phyloP scores from a whole-genome alignment of 1,140 invertebrate species.

The Thalassaphorura encarpata region DNA sequence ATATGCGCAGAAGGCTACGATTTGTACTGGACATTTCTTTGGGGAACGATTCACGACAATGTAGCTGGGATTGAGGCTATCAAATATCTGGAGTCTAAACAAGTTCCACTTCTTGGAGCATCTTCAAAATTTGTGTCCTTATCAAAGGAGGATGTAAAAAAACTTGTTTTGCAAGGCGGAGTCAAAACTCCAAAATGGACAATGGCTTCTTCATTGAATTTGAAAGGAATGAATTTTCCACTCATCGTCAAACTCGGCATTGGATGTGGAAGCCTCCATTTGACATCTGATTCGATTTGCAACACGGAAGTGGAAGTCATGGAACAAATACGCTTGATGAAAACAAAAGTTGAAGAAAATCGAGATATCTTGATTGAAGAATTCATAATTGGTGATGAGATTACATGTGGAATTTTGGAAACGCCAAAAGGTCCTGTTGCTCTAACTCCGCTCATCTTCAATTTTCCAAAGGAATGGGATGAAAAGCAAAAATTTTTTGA shows the following conservation, averaged over 20 bases:
- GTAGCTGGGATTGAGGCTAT: constrained; percentile 4
- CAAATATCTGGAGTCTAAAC: background rate
- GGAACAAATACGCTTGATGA: background rate
- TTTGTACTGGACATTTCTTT: background rate
- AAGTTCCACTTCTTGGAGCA: background rate
- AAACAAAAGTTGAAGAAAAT: background rate
- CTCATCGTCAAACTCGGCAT: background rate
- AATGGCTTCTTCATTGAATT: background rate
- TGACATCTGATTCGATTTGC: background rate
- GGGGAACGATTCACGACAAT: background rate
- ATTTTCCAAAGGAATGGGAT: background rate
- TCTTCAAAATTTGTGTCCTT: background rate
- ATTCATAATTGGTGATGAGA: background rate
- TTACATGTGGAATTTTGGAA: background rate
- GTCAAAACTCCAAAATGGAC: background rate
- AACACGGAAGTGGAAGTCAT: background rate
- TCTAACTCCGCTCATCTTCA: background rate
- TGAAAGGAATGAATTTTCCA: background rate
- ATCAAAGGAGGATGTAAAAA: background rate
- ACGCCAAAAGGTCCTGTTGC: background rate
- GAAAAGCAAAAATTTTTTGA: background rate
- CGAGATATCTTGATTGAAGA: constrained; percentile 2
- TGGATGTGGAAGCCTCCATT: background rate
- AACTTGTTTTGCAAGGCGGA: background rate
- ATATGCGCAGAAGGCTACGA: background rate